Evolutionary conservation across 1,140 invertebrate genomes (phyloP).

Genomic region (Adoxophyes honmai): DNA sequence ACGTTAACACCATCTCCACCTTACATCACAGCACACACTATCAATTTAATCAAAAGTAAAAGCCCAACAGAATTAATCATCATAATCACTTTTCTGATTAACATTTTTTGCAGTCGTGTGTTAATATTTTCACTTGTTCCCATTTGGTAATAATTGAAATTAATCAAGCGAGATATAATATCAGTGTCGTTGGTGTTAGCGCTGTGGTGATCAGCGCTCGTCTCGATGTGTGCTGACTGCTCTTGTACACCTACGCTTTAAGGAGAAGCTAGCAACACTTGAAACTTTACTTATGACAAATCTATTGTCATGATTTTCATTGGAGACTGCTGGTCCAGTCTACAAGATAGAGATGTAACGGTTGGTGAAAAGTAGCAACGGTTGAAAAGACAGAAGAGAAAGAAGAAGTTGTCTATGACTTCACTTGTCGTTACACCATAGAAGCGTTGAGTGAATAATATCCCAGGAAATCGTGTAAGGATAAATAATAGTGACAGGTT

Average conservation of each 20-base stretch:
- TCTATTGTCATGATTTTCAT: too few relatives aligned
- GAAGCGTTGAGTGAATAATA: too few relatives aligned
- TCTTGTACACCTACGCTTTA: slow-evolving; percentile 8
- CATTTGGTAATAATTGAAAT: neutral
- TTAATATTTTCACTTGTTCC: neutral
- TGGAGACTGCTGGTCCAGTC: too few relatives aligned
- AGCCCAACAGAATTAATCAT: slow-evolving; percentile 1
- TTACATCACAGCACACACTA: neutral
- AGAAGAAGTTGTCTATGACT: too few relatives aligned
- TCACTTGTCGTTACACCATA: too few relatives aligned
- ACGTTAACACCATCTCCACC: too few relatives aligned
- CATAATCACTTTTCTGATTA: neutral
- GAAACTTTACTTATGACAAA: too few relatives aligned
- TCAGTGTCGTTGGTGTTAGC: neutral
- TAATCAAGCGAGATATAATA: slow-evolving; percentile 13
- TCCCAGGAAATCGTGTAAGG: too few relatives aligned
- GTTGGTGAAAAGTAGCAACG: too few relatives aligned
- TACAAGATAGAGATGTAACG: too few relatives aligned
- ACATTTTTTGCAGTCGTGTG: slow-evolving; percentile 4
- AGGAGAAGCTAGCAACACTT: neutral
- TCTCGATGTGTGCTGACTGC: neutral
- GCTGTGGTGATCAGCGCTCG: neutral
- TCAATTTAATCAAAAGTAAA: slow-evolving; percentile 8
- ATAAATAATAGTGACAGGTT: too few relatives aligned
- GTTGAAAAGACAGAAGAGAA: too few relatives aligned